Percentiles rank a stretch among this genome's conserved stretches.
Conservation (phyloP, 1,140 invertebrate genomes). For the Saccostrea glomerata region DNA sequence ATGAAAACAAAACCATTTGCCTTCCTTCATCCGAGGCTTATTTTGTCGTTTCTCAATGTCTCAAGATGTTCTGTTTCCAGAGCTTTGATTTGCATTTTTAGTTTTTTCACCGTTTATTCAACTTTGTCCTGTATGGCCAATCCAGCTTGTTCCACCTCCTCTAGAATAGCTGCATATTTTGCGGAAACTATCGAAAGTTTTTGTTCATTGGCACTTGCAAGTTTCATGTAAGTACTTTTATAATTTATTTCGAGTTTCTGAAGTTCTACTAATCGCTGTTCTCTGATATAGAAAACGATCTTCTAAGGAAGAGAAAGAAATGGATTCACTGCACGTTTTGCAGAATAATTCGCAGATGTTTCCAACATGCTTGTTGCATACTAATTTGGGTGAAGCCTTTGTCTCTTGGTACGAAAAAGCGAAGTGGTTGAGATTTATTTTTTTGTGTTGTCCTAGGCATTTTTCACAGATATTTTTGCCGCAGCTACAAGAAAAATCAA, state of each 20-base stretch:
- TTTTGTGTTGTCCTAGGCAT: background rate
- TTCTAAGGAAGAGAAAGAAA: background rate
- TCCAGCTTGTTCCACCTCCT: background rate
- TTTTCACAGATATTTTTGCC: background rate
- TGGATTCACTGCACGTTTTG: background rate
- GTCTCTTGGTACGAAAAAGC: background rate
- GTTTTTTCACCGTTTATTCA: background rate
- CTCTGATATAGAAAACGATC: background rate
- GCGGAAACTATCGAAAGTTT: background rate
- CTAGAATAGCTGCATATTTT: background rate
- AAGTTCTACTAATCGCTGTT: background rate
- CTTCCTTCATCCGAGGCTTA: background rate
- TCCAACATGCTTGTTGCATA: background rate
- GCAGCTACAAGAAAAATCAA: background rate
- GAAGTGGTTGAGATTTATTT: background rate
- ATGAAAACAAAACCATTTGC: background rate
- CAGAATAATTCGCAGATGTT: background rate
- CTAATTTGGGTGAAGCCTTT: background rate
- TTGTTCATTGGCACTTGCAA: background rate
- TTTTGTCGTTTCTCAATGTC: background rate
- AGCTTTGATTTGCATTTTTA: background rate
- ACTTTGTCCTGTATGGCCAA: background rate
- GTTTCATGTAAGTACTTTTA: background rate
- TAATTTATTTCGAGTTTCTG: background rate
- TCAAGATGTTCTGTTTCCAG: background rate